Conservation (phyloP, 2,888 invertebrate species). For the Machimus rusticus region DNA sequence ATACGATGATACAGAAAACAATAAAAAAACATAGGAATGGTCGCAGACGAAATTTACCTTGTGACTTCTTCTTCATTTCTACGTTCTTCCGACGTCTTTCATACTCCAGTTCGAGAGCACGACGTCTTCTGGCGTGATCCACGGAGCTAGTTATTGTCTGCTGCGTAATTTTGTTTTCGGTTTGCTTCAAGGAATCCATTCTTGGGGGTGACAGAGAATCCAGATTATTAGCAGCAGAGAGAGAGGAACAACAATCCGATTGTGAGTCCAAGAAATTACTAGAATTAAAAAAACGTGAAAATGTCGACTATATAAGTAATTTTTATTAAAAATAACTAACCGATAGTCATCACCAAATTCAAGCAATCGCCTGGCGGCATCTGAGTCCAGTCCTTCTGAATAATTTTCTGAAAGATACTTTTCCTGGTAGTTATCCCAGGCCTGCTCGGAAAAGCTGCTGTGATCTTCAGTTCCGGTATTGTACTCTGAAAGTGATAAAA, state of each 20-base stretch:
- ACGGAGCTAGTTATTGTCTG: constrained; percentile 59
- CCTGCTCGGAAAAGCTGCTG: constrained; percentile 87
- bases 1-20: not conserved
- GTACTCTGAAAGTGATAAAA: constrained; percentile 61
- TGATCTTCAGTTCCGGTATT: constrained; percentile 76
- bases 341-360: constrained; percentile 93
- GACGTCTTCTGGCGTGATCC: constrained; percentile 61
- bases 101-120: constrained; percentile 61
- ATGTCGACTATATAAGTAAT: not conserved
- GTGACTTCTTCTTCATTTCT: constrained; percentile 61
- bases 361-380: constrained; percentile 80
- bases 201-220: constrained; percentile 64
- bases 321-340: constrained; percentile 47
- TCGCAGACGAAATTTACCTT: constrained; percentile 54
- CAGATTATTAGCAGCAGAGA: constrained; percentile 71
- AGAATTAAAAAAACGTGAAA: not conserved
- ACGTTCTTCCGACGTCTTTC: constrained; percentile 60
- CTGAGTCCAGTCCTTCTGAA: constrained; percentile 85
- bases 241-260: constrained; percentile 84
- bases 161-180: constrained; percentile 59
- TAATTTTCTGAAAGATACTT: constrained; percentile 91
- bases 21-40: not conserved
- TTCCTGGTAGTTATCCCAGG: constrained; percentile 97
- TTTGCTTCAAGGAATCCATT: constrained; percentile 59
- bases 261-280: constrained; percentile 85